Conservation (phyloP, 37 sponge, comb jelly and placozoan genomes). For the Beroe ovata region DNA sequence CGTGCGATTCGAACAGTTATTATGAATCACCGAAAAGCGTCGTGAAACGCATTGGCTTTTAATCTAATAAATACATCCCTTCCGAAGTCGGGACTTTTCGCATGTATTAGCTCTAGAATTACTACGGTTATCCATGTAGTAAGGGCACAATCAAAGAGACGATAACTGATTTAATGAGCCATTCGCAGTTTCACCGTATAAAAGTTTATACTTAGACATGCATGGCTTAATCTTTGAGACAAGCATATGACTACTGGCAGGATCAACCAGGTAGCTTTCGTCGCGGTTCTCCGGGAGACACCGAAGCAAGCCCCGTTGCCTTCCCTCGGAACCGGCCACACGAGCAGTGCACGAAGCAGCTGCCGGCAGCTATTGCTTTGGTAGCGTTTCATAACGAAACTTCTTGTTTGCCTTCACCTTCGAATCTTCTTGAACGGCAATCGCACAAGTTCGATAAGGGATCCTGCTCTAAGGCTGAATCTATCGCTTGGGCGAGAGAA, state of each 20-base stretch:
- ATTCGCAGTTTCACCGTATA: slow-evolving; percentile 87
- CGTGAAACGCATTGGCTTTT: slow-evolving; percentile 75
- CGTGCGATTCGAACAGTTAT: slow-evolving; percentile 86
- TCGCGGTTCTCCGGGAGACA: slow-evolving; percentile 18
- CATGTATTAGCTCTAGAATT: slow-evolving; percentile 91
- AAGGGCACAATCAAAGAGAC: slow-evolving; percentile 81
- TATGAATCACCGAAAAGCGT: slow-evolving; percentile 77
- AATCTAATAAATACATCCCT: slow-evolving; percentile 90
- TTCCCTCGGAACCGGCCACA: slow-evolving; percentile 23
- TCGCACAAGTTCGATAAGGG: slow-evolving; percentile 2
- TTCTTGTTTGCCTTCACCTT: slow-evolving; percentile 65
- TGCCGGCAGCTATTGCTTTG: slow-evolving; percentile 24
- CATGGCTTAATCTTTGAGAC: slow-evolving; percentile 93
- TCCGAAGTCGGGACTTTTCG: slow-evolving; percentile 77
- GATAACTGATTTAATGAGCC: slow-evolving; percentile 92
- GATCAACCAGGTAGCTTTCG: slow-evolving; percentile 86
- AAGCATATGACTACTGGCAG: slow-evolving; percentile 92
- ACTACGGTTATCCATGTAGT: slow-evolving; percentile 84
- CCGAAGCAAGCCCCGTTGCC: neutral
- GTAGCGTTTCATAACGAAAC: slow-evolving; percentile 44
- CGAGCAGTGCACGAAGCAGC: slow-evolving; percentile 44
- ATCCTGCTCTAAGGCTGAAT: neutral
- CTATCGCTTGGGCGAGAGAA: slow-evolving; percentile 38
- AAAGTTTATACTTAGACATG: slow-evolving; percentile 83
- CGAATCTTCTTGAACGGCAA: slow-evolving; percentile 59